These are phyloP conservation scores for Spodoptera litura DNA, from an alignment of 1,140 invertebrate genomes.

Conservation along the genomic window DNA sequence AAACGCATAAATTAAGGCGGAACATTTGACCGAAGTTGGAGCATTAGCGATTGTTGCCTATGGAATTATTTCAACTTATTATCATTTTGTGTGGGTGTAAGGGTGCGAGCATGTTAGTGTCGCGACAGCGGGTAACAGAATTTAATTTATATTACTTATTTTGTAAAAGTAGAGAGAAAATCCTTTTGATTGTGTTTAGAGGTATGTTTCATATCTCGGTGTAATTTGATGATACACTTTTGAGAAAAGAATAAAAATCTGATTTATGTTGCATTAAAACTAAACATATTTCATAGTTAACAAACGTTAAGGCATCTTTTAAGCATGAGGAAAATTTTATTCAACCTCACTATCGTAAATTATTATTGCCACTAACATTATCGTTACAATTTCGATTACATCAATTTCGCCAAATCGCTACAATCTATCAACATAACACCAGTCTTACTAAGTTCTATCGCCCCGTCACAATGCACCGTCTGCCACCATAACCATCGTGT, in stretches of 20 bases:
- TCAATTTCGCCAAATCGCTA: neutral
- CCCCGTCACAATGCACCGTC: neutral
- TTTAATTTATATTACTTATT: no score
- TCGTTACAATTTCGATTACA: no score
- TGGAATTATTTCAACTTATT: slow-evolving; percentile 48
- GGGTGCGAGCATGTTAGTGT: neutral
- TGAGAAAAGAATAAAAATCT: no score
- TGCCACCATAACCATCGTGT: slow-evolving; percentile 13
- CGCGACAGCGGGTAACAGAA: slow-evolving; percentile 17
- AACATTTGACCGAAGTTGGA: slow-evolving; percentile 56
- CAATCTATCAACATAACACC: neutral
- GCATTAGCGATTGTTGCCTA: slow-evolving; percentile 50
- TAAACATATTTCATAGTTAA: no score
- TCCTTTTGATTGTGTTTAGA: no score
- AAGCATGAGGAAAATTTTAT: no score
- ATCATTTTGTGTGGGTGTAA: slow-evolving; percentile 37
- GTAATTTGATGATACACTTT: no score
- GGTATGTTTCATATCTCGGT: no score
- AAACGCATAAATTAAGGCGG: slow-evolving; percentile 54
- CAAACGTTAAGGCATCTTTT: no score
- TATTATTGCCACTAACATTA: neutral
- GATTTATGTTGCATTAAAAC: no score
- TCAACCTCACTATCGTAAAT: no score
- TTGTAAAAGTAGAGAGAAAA: no score
- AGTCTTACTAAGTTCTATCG: neutral